Conservation (phyloP, 2,888 invertebrate species). For the Agonopterix arenella region DNA sequence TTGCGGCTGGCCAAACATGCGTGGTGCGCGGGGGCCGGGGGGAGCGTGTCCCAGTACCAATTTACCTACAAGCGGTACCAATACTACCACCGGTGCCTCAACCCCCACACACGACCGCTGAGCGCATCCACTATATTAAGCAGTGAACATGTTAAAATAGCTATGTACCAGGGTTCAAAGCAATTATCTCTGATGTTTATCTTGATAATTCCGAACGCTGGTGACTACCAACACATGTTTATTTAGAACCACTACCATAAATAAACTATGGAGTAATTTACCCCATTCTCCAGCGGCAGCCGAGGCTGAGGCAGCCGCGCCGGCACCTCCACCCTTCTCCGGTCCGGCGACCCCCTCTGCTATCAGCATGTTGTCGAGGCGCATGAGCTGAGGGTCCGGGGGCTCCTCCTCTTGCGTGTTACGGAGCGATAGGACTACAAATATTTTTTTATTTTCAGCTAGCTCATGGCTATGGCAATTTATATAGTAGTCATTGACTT, state of each 20-base stretch:
- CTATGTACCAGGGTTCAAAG: no score
- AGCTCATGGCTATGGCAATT: slow-evolving; percentile 1
- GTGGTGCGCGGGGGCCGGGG: no score
- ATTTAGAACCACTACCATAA: not conserved
- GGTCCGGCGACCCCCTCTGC: slow-evolving; percentile 99
- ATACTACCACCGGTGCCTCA: no score
- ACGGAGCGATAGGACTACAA: slow-evolving; percentile 91
- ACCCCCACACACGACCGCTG: no score
- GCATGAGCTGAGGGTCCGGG: slow-evolving; percentile 98
- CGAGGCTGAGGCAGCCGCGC: slow-evolving; percentile 92
- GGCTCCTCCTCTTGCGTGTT: slow-evolving; percentile 99
- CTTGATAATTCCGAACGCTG: no score
- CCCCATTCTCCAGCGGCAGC: slow-evolving; percentile 86
- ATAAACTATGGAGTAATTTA: slow-evolving; percentile 22
- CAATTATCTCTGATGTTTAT: no score
- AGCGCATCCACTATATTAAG: no score
- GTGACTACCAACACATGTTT: no score
- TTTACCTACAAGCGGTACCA: no score
- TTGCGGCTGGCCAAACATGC: no score
- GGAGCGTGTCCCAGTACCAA: no score
- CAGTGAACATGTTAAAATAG: no score
- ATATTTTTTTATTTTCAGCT: not conserved
- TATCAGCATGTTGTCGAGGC: slow-evolving; percentile 98
- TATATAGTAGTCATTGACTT: slow-evolving; percentile 3
- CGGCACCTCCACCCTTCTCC: slow-evolving; percentile 93